These are phyloP conservation scores for Eustalomyia histrio DNA, from an alignment of 2,888 invertebrate genomes.

Conservation along the genomic window DNA sequence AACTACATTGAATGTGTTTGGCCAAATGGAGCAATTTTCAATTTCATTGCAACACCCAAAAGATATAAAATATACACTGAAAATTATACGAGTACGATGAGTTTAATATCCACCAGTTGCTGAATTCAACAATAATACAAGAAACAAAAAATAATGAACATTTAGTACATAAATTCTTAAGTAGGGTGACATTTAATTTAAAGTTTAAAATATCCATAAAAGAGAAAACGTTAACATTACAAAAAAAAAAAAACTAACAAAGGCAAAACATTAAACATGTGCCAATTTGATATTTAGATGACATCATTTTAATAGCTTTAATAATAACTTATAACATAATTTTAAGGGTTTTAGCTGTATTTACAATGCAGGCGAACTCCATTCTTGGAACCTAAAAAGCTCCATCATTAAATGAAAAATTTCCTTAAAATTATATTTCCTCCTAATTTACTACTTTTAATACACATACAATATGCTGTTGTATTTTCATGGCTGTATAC, in stretches of 20 bases:
- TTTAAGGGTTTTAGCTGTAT: too few relatives aligned
- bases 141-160: too few relatives aligned
- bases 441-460: not conserved
- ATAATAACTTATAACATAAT: too few relatives aligned
- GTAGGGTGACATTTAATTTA: not conserved
- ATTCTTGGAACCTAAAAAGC: too few relatives aligned
- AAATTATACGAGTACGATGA: not conserved
- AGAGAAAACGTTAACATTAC: too few relatives aligned
- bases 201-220: too few relatives aligned
- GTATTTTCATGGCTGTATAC: not conserved
- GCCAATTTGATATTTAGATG: too few relatives aligned
- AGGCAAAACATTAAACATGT: too few relatives aligned
- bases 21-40: slow-evolving; percentile 15
- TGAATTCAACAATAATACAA: not conserved
- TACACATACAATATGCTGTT: not conserved
- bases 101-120: not conserved
- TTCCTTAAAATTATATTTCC: not conserved
- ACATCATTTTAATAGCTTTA: too few relatives aligned
- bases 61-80: not conserved
- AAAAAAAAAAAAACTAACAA: too few relatives aligned
- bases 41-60: slow-evolving; percentile 1
- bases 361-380: too few relatives aligned
- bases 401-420: too few relatives aligned
- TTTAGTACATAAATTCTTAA: not conserved
- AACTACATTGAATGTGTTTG: not conserved